Base-by-base conservation (phyloP, 2,113 vertebrate species). In the Phaethornis superciliosus region DNA sequence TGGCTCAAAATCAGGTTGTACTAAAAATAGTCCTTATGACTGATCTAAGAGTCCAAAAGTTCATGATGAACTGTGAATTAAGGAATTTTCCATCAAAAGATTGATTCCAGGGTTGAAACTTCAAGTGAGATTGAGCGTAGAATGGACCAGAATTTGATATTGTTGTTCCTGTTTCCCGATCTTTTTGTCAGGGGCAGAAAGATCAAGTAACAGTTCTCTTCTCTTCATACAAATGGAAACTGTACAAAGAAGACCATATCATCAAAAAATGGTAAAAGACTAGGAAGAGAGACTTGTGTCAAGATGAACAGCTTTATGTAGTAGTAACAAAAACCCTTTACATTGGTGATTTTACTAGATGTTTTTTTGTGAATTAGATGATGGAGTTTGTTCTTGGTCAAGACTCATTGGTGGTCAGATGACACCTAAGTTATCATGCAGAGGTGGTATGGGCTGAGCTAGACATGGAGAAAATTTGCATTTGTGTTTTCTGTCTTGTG, bases 121-220 rank as follows among this genome's bases (percentile, higher is more conserved):
- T 87, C 52, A 40, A 23, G 71, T 80, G 5, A 70, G 16, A 62
- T 83, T 83, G 40, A 62, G 16, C 23, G 30, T 79, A 28, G 65
- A 76, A 75, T 40, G n/a, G 27, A 37, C 40, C 75, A 58, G 81
- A 87, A 60, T 81, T 89, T 75, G 9, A 33, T 72, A 44, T 11
- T 81, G 51, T 69, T 12, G 0, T 89, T 93, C 35, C 54, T 77
- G 49, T 82, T 88, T 93, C 78, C 59, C 54, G 15, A 54, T 49
- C 30, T 84, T 92, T 89, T 81, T 81, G 78, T 71, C 71, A 79
- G 49, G 22, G 40, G 16, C 27, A 76, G 83, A 93, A 94, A 86
- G 69, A 65, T 84, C 30, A 93, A 89, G 56, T 63, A 68, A 60
- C 12, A n/a, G 20, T 65, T 94, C 52, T 90, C 14, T 65, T 24